Conservation (phyloP, 1,140 invertebrate species). For the Mesaphorura yosii region DNA sequence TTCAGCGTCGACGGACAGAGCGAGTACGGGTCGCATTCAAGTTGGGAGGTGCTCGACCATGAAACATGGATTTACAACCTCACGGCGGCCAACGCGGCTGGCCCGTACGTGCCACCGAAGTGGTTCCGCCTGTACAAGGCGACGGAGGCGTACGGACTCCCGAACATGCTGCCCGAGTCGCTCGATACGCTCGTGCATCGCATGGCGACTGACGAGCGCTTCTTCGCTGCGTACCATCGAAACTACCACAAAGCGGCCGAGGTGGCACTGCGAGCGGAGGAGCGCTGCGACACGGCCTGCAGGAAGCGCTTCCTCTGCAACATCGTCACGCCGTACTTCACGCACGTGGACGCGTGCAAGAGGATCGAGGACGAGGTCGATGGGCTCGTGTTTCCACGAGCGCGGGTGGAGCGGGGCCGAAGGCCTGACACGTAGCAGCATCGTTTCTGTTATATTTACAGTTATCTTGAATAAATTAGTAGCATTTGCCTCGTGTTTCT, state of each 20-base stretch:
- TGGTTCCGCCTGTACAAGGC: slow-evolving; percentile 39
- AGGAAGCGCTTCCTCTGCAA: slow-evolving; percentile 30
- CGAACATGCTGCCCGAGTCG: slow-evolving; percentile 20
- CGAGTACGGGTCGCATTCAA: slow-evolving; percentile 16
- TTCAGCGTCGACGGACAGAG: slow-evolving; percentile 48
- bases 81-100: slow-evolving; percentile 40
- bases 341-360: slow-evolving; percentile 27
- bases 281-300: slow-evolving; percentile 31
- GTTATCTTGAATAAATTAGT: too few species aligned
- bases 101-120: slow-evolving; percentile 31
- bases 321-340: slow-evolving; percentile 31
- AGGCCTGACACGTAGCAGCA: too few species aligned
- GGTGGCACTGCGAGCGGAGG: slow-evolving; percentile 16
- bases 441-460: too few species aligned
- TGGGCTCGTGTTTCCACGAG: slow-evolving; percentile 16
- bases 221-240: slow-evolving; percentile 21
- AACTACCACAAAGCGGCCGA: slow-evolving; percentile 29
- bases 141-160: slow-evolving; percentile 26
- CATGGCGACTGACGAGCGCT: slow-evolving; percentile 18
- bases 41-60: slow-evolving; percentile 40
- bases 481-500: too few species aligned
- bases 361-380: slow-evolving; percentile 14
- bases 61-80: slow-evolving; percentile 48
- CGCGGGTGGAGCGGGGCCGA: too few species aligned
- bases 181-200: slow-evolving; percentile 21